Evolutionary conservation across 2,797 vertebrate species (phyloP).

Genomic region (Gymnocypris eckloni): DNA sequence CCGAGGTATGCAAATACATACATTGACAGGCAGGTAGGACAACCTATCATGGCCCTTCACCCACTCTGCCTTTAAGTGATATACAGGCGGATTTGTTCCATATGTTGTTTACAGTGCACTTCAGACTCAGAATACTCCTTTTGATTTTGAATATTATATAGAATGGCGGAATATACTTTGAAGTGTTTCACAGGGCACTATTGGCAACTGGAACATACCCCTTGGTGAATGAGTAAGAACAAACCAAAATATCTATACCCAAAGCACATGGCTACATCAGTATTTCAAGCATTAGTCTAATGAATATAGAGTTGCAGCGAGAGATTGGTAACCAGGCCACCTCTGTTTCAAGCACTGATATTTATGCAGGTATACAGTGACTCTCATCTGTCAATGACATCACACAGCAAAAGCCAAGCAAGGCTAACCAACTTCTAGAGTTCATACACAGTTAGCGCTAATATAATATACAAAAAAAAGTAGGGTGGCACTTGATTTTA

Average conservation of each 20-base stretch:
- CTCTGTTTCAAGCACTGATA: slow-evolving; percentile 24
- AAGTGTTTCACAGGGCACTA: neutral
- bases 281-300: slow-evolving; percentile 10
- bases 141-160: neutral
- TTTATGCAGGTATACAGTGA: slow-evolving; percentile 38
- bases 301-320: slow-evolving; percentile 7
- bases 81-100: neutral
- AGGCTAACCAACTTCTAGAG: neutral
- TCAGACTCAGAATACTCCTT: neutral
- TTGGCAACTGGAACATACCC: neutral
- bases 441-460: neutral
- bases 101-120: neutral
- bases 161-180: neutral
- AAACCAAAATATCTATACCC: neutral
- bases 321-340: neutral
- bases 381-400: slow-evolving; percentile 41
- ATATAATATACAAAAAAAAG: neutral
- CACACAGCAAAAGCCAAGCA: neutral
- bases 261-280: neutral
- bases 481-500: neutral
- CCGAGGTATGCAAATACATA: neutral
- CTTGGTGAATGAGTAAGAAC: neutral
- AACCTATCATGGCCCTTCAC: neutral
- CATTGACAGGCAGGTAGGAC: neutral
- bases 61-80: neutral